Base-by-base conservation (phyloP, 2,888 invertebrate species). In the Hypomecis punctinalis region DNA sequence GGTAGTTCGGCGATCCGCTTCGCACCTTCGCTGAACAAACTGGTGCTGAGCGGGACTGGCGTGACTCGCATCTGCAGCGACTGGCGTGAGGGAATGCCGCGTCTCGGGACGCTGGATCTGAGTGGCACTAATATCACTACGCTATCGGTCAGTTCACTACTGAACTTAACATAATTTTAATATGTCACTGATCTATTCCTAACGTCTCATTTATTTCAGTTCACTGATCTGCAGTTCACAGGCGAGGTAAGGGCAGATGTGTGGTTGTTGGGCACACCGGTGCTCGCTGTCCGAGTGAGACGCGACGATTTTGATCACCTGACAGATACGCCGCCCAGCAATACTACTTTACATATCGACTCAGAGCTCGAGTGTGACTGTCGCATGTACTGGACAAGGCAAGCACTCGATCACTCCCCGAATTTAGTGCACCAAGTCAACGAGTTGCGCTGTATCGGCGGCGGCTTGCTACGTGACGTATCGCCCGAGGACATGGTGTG, bases 331-430 rank as follows among this genome's bases (percentile, higher is more conserved):
- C 10, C 11, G 45, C 57, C 47, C 36, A 36, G 6, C 42, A 47
- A 5, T n/a, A 37, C 13, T 8, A 11, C 48, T 5, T 23, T 23
- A 3, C 23, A 23, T 23, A 23, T 13, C 9, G 48, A 3, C 6
- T 8, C 0, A 5, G 1, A 0, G 5, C 54, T 86, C 78, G 94
- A 94, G 69, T 93, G 94, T 5, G 94, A 84, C 56, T 89, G 77
- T 0, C 93, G 93, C 40, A 81, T 82, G 75, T 92, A 94, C 77
- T 95, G 94, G 74, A 90, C 94, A 46, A 11, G 56, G 40, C 62
- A 9, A 0, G 94, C 94, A 39, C 91, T 77, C 76, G 76, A 40
- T 6, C 94, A 94, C 72, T 94, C 94, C 70, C 37, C 40, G 0
- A 40, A 36, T n/a, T 10, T 33, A 23, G 11, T 42, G 5, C 6